Evolutionary conservation across 1,140 invertebrate species (phyloP), one percentile per base, ranked within the genome.

Genomic region (Zelostemma sp.): DNA sequence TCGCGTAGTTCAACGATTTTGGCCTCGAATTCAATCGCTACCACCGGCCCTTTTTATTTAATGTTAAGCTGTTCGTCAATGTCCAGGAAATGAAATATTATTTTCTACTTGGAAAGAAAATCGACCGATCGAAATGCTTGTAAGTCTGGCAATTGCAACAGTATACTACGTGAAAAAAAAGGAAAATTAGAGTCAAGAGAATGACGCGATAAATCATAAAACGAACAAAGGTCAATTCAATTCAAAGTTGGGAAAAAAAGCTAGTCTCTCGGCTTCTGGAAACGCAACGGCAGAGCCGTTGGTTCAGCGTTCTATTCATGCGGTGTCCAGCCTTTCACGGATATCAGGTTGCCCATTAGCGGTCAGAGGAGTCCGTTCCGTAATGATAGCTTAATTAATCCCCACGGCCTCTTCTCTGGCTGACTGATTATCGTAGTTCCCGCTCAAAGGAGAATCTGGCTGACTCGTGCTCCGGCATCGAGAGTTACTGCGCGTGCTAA

Each of bases 371-470:
- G 77, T 77, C 77, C 79, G 78, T 78, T 80, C 76, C 78, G 79
- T 82, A 82, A 82, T 82, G 81, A 82, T 75, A 72, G 80, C 77
- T 81, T 81, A 81, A 82, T 82, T 82, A 82, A 82, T 82, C 79
- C 79, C 76, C 74, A 68, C 71, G 73, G 73, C 68, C 75, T 77
- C 72, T 73, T 77, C 76, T 68, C 59, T 71, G 21, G 47, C 55
- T 68, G 62, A 69, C 71, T 73, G 61, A 73, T 69, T 73, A 73
- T 62, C 55, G 61, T 15, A 57, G 51, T 57, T 65, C 64, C 28
- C 25, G 43, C 55, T 62, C 62, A 73, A 73, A 69, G 71, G 53
- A 62, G 46, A 41, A 9, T 18, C 43, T 19, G 43, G 16, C 6
- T 43, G 15, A 40, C 14, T 40, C 14, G 14, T 40, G 14, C 14